Evolutionary conservation across 37 sponge, comb jelly and placozoan species (phyloP), one percentile per base, ranked within the genome.

Genomic region (Aplysina aerophoba): DNA sequence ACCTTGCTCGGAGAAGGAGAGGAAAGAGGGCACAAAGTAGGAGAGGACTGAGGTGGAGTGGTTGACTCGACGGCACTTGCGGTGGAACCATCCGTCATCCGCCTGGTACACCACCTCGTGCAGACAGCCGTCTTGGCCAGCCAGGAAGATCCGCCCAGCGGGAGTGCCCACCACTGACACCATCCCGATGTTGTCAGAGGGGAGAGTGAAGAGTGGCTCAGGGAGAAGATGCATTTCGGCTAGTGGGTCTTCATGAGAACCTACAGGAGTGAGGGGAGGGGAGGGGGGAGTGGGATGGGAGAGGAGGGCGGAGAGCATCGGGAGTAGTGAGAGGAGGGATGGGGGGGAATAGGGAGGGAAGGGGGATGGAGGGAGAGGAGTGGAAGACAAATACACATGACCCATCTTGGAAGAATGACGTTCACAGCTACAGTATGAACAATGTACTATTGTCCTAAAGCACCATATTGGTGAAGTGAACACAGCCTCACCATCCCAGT

Each of bases 181-280:
- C 90, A 96, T 90, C 41, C 85, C 86, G 21, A 96, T 88, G 34
- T 90, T 93, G 68, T 99, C 97, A 17, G 96, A 88, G 28, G 94
- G 90, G 6, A 99, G 84, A 83, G 88, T 58, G 85, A 97, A 99
- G 22, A 99, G 85, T 15, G 99, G 97, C 55, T 95, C 92, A 0
- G 97, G 99, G 44, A 93, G 99, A 3, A 99, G 92, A 69, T 97
- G 97, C 94, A 99, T 93, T 87, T 97, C 96, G 33, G 69, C 86
- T 75, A 83, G 66, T 5, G 83, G 87, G 81, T 91, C 92, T 34
- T 75, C 78, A 0, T 5, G 44, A 14, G 81, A 44, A 16, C 57
- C 87, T 82, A 77, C 36, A 35, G 53, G 14, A 58, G 22, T 25
- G 14, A 12, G 27, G 50, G 50, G 50, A 44, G 50, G 50, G 6